A percentile compares a stretch with the other conserved stretches of the same genome.
Evolutionary conservation across 2,888 invertebrate species (phyloP).

Genomic region (Abrostola triplasia): DNA sequence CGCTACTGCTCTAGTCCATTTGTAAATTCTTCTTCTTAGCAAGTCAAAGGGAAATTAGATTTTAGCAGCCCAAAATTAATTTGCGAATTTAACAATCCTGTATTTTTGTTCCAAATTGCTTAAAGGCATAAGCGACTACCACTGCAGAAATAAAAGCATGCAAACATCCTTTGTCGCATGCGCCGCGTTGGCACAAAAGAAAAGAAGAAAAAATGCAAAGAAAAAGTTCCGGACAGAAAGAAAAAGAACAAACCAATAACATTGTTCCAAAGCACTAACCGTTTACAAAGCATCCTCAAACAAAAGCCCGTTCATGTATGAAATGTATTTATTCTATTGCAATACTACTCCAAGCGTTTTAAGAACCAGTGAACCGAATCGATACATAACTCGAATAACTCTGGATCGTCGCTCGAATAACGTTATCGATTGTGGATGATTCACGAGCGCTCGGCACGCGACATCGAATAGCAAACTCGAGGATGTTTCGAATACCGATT

Average conservation of each 20-base stretch:
- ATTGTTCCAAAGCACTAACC: slow-evolving; percentile 19
- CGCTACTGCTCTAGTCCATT: too few species aligned
- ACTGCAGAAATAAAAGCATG: slow-evolving; percentile 3
- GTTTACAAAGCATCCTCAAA: slow-evolving; percentile 16
- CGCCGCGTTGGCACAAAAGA: background rate
- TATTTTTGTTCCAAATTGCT: too few species aligned
- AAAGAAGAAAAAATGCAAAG: slow-evolving; percentile 21
- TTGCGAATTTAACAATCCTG: too few species aligned
- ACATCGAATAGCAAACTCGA: slow-evolving; percentile 36
- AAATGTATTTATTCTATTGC: slow-evolving; percentile 46
- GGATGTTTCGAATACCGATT: slow-evolving; percentile 39
- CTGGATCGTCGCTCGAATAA: slow-evolving; percentile 47
- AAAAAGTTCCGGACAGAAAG: slow-evolving; percentile 7
- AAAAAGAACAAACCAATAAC: slow-evolving; percentile 11
- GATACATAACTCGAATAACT: slow-evolving; percentile 46
- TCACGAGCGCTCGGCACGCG: slow-evolving; percentile 56
- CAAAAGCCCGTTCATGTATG: slow-evolving; percentile 32
- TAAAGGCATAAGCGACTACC: too few species aligned
- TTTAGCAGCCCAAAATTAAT: too few species aligned
- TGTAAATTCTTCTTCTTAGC: too few species aligned
- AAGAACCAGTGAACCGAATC: slow-evolving; percentile 37
- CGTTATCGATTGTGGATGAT: slow-evolving; percentile 61
- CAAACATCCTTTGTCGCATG: slow-evolving; percentile 7
- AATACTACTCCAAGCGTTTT: slow-evolving; percentile 14
- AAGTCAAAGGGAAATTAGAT: too few species aligned